Percentiles rank a stretch among this genome's conserved stretches.
Conservation (phyloP, 2,888 invertebrate species). For the Lepidonotus clava region DNA sequence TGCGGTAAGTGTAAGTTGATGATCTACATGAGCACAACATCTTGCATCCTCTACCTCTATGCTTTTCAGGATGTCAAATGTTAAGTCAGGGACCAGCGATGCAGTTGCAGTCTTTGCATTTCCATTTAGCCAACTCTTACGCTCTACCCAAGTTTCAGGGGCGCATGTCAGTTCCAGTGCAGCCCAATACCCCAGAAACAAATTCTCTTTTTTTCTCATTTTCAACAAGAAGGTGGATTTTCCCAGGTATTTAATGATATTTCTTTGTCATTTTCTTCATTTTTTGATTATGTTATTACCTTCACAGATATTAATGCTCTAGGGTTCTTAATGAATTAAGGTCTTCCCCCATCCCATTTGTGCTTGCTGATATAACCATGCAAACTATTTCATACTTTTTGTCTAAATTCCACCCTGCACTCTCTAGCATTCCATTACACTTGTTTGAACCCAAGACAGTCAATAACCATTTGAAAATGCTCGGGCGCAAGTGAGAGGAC, state of each 20-base stretch:
- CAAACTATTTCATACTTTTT: constrained; percentile 38
- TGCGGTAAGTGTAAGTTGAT: constrained; percentile 33
- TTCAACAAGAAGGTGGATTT: constrained; percentile 33
- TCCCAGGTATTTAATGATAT: constrained; percentile 8
- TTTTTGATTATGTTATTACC: neutral
- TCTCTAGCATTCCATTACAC: neutral
- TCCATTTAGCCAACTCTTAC: too few species aligned
- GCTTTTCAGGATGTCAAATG: constrained; percentile 18
- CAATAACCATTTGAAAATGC: neutral
- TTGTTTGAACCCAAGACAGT: neutral
- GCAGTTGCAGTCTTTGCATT: constrained; percentile 26
- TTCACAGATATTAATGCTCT: neutral
- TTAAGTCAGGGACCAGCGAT: constrained; percentile 4
- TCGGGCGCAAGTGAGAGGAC: neutral
- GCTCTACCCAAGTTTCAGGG: too few species aligned
- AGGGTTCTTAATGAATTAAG: constrained; percentile 5
- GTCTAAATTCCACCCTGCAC: constrained; percentile 43
- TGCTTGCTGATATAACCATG: constrained; percentile 30
- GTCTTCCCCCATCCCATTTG: constrained; percentile 8
- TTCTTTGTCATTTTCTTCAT: constrained; percentile 9
- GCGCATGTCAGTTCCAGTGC: constrained; percentile 33
- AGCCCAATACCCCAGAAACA: neutral
- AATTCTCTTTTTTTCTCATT: neutral
- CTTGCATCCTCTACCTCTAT: neutral
- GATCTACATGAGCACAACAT: neutral